Evolutionary conservation across 1,140 invertebrate species (phyloP).

Genomic region (Zophobas atratus): DNA sequence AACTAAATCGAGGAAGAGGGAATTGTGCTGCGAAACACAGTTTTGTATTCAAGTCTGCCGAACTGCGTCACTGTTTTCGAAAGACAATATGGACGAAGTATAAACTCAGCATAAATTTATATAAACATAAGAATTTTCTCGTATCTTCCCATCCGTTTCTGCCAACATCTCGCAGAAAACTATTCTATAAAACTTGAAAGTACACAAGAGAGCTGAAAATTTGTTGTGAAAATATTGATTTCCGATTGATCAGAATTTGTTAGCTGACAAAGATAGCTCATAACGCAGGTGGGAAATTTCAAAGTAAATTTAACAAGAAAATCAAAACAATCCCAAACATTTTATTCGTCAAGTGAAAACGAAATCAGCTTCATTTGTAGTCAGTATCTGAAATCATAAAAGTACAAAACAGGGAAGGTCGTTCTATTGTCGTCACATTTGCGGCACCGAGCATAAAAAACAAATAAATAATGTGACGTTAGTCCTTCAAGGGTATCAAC

Average conservation of each 20-base stretch:
- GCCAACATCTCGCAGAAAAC: not conserved
- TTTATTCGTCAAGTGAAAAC: constrained; percentile 15
- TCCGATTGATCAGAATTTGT: no score
- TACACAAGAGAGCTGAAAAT: not conserved
- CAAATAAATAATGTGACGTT: not conserved
- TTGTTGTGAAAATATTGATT: not conserved
- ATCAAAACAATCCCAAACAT: not conserved
- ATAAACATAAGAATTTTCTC: constrained; percentile 1
- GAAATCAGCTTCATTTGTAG: constrained; percentile 12
- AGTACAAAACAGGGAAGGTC: not conserved
- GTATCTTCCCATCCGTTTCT: not conserved
- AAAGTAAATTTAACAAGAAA: not conserved
- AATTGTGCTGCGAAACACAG: not conserved
- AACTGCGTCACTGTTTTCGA: constrained; percentile 5
- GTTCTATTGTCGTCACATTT: constrained; percentile 20
- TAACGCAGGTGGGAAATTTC: not conserved
- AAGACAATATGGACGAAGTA: not conserved
- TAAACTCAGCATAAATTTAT: constrained; percentile 12
- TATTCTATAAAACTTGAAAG: not conserved
- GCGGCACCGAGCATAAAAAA: constrained; percentile 2
- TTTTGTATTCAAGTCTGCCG: not conserved
- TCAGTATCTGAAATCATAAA: constrained; percentile 24
- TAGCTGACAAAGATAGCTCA: no score
- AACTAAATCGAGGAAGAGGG: constrained; percentile 4
- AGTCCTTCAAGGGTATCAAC: not conserved